Evolutionary conservation across 2,888 invertebrate species (phyloP), one percentile per base, ranked within the genome.

Genomic region (Conops quadrifasciatus): DNA sequence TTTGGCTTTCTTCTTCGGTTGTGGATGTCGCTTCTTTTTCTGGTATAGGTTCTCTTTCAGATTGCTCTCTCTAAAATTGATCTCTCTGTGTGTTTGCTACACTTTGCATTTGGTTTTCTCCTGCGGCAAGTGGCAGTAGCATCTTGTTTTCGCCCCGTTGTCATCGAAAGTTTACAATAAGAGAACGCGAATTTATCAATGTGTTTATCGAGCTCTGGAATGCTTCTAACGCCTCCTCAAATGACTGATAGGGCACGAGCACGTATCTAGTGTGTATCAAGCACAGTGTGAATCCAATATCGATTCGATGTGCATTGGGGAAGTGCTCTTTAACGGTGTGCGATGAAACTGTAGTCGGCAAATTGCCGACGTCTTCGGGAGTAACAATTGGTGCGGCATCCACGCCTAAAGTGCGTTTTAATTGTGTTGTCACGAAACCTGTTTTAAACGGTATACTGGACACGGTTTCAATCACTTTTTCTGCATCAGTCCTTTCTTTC

Each of bases 281-380:
- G n/a, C n/a, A n/a, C n/a, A n/a, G n/a, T n/a, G n/a, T n/a, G n/a
- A n/a, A n/a, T n/a, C n/a, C n/a, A n/a, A n/a, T n/a, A n/a, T n/a
- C n/a, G n/a, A n/a, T n/a, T n/a, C n/a, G n/a, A n/a, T n/a, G n/a
- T n/a, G n/a, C n/a, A n/a, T n/a, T n/a, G n/a, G n/a, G n/a, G n/a
- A n/a, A n/a, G n/a, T n/a, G n/a, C n/a, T n/a, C n/a, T n/a, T n/a
- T n/a, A n/a, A n/a, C n/a, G n/a, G n/a, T n/a, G n/a, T n/a, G n/a
- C n/a, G n/a, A n/a, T n/a, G 89, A 89, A 62, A 91, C 88, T 75
- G 89, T 89, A 74, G 89, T 89, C 1, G 91, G 90, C 72, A 91
- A 84, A 81, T 91, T 91, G 64, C 91, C 91, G 45, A 91, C 90
- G 77, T 90, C 89, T 77, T 90, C 90, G 0, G 90, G 88, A 59